Conservation (phyloP, 2,113 vertebrate species). For the Cavia aperea region DNA sequence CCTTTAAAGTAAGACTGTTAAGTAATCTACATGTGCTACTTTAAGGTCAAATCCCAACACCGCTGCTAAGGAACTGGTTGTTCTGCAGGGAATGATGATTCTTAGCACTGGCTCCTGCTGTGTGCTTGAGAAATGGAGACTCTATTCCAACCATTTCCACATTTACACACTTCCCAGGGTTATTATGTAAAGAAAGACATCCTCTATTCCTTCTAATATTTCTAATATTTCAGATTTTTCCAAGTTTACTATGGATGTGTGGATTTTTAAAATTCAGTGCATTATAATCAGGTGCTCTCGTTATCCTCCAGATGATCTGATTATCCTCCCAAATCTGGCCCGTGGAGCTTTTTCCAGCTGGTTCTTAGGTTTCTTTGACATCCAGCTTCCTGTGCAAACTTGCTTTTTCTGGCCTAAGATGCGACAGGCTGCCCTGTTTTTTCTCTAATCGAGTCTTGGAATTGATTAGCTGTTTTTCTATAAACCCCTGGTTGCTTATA, state of each 20-base stretch:
- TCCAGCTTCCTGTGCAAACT: not conserved
- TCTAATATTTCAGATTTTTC: not conserved
- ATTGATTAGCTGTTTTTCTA: not conserved
- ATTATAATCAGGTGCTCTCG: not conserved
- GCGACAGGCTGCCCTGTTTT: not conserved
- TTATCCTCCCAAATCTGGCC: not conserved
- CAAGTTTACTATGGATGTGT: not conserved
- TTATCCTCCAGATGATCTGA: not conserved
- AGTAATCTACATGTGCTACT: not conserved
- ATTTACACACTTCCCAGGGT: not conserved
- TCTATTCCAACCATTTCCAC: not conserved
- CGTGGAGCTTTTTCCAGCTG: not conserved
- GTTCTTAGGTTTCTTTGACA: not conserved
- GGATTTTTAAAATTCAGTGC: not conserved
- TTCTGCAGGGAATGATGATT: not conserved
- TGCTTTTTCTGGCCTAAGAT: not conserved
- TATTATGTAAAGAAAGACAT: not conserved
- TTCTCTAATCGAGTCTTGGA: not conserved
- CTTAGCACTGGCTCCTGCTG: not conserved
- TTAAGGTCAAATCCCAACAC: not conserved
- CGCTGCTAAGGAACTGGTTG: not conserved
- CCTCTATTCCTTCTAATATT: not conserved
- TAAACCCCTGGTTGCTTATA: not conserved
- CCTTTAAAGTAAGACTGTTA: not conserved
- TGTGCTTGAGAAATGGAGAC: not conserved